Evolutionary conservation across 2,888 invertebrate species (phyloP), one percentile per base, ranked within the genome.

Genomic region (Brachypterus glaber): DNA sequence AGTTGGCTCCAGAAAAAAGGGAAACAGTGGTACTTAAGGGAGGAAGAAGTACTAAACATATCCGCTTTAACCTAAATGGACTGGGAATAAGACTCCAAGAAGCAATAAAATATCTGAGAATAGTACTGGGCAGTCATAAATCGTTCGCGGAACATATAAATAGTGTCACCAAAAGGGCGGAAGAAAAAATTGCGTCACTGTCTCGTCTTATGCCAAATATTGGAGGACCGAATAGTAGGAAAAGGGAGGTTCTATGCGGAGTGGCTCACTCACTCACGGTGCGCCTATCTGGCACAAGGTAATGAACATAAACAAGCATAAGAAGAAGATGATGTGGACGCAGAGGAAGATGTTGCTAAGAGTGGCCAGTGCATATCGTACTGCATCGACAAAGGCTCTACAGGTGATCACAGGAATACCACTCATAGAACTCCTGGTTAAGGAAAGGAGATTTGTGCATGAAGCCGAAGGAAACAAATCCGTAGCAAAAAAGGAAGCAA

Each of bases 261-360:
- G 44, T 44, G 4, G 18, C 33, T 5, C 38, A 44, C n/a, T 41
- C 41, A 21, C 34, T 34, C 47, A 48, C 17, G 47, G 32, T 2
- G 45, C 41, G 13, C 39, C 45, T n/a, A 33, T 45, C n/a, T 48
- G 45, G 45, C 12, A 13, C 8, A 21, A 16, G 3, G 37, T 27
- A 2, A 13, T 41, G n/a, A 26, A 18, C 12, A 29, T 36, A 2
- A 21, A 36, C 8, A 35, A 25, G 27, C 31, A 44, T 35, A 26
- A 17, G 12, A 26, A 39, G 1, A 30, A 36, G 36, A 5, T 39
- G 11, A 11, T 25, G 8, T 34, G 21, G 7, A 11, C 26, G 2
- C 33, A 43, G 12, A 34, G 35, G 17, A 18, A 16, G 30, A 30
- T 33, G 30, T 33, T 40, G 4, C 27, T 41, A 5, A 27, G 41